A percentile compares a stretch with the other conserved stretches of the same genome.
These are phyloP conservation scores for Mus spretus DNA, from an alignment of 2,797 vertebrate species.

Conservation along the genomic window DNA sequence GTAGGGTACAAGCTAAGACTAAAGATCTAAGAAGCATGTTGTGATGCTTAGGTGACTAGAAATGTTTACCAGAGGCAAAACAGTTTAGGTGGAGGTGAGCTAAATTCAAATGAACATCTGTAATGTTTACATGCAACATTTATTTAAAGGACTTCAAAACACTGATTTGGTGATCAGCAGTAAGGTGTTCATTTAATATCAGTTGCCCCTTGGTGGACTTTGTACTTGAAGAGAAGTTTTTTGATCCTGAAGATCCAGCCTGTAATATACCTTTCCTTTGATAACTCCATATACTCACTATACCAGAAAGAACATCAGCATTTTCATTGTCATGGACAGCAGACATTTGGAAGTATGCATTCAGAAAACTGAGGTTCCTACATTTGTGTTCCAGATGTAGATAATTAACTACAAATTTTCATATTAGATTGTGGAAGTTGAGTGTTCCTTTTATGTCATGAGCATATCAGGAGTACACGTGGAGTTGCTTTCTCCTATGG, in stretches of 20 bases:
- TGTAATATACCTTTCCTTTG: background rate
- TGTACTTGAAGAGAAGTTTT: background rate
- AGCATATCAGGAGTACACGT: background rate
- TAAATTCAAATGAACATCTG: background rate
- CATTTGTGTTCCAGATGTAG: background rate
- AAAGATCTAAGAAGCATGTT: background rate
- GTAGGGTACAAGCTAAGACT: background rate
- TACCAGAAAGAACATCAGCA: background rate
- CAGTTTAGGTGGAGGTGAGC: background rate
- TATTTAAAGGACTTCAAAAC: background rate
- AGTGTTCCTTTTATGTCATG: background rate
- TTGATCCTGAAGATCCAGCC: background rate
- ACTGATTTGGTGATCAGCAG: background rate
- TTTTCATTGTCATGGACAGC: background rate
- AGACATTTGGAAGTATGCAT: background rate
- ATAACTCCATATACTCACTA: background rate
- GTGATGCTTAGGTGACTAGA: background rate
- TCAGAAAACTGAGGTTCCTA: background rate
- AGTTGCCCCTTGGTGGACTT: background rate
- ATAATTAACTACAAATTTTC: background rate
- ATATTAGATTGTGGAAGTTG: background rate
- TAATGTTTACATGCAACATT: background rate
- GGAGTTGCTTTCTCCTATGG: slow-evolving; percentile 41
- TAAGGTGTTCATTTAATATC: background rate
- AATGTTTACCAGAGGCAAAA: background rate